A percentile compares a stretch with the other conserved stretches of the same genome.
These are phyloP conservation scores for Meghimatium bilineatum DNA, from an alignment of 2,888 invertebrate genomes.

Conservation along the genomic window DNA sequence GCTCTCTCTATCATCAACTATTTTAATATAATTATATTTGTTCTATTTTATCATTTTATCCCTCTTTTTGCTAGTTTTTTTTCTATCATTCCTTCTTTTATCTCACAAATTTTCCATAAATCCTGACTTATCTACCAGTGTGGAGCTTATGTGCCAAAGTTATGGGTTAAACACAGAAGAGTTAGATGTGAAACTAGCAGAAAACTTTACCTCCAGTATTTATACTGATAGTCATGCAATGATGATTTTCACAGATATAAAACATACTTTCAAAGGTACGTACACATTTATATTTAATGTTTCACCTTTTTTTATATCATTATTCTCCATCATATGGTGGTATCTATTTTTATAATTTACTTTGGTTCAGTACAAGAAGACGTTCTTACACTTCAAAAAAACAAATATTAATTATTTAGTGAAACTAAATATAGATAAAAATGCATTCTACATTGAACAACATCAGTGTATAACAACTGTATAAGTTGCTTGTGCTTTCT, in stretches of 20 bases:
- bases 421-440: too few species aligned
- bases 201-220: conserved; percentile 50
- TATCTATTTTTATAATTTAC: too few species aligned
- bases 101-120: not conserved
- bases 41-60: not conserved
- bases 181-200: conserved; percentile 52
- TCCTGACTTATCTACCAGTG: conserved; percentile 26
- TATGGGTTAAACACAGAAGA: conserved; percentile 48
- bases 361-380: too few species aligned
- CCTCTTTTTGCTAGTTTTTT: too few species aligned
- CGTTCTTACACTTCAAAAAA: too few species aligned
- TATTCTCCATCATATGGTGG: too few species aligned
- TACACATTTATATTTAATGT: not conserved
- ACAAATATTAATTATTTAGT: too few species aligned
- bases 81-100: not conserved
- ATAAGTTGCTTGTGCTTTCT: too few species aligned
- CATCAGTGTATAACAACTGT: too few species aligned
- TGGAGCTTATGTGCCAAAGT: conserved; percentile 54
- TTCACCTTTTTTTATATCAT: too few species aligned
- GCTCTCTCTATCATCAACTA: not conserved
- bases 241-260: conserved; percentile 28
- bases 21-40: too few species aligned
- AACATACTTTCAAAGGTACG: conserved; percentile 25
- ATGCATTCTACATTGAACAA: too few species aligned
- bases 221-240: conserved; percentile 46